These are phyloP conservation scores for Biston betularia DNA, from an alignment of 2,888 invertebrate genomes.

Conservation along the genomic window DNA sequence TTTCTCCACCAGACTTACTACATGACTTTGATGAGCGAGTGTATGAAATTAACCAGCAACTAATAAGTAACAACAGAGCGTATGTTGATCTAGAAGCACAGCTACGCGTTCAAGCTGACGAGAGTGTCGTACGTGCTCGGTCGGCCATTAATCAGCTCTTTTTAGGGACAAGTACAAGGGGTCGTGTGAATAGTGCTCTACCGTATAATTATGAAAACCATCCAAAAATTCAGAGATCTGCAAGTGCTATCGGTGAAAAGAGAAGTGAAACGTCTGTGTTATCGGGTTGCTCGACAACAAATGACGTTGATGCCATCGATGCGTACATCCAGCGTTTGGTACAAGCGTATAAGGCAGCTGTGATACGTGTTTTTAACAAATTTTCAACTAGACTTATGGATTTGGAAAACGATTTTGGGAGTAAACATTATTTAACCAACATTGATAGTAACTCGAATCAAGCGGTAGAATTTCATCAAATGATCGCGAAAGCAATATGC, in stretches of 20 bases:
- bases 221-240: constrained; percentile 41
- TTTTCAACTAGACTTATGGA: constrained; percentile 59
- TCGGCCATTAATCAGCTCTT: constrained; percentile 66
- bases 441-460: constrained; percentile 34
- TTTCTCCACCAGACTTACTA: constrained; percentile 64
- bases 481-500: constrained; percentile 53
- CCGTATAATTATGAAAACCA: constrained; percentile 47
- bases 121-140: constrained; percentile 54
- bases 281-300: constrained; percentile 43
- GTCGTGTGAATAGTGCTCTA: constrained; percentile 52
- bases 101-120: constrained; percentile 62
- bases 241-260: constrained; percentile 41
- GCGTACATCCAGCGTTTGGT: constrained; percentile 57
- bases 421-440: constrained; percentile 40
- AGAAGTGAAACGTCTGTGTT: constrained; percentile 31
- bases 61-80: constrained; percentile 70
- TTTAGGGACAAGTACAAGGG: constrained; percentile 50
- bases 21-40: constrained; percentile 71
- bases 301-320: constrained; percentile 55
- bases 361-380: constrained; percentile 56
- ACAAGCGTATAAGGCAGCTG: constrained; percentile 62
- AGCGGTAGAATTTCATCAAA: constrained; percentile 47
- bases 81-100: constrained; percentile 67
- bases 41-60: constrained; percentile 75
- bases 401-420: constrained; percentile 57